Percentiles rank a stretch among this genome's conserved stretches.
These are phyloP conservation scores for Osmerus mordax DNA, from an alignment of 2,113 vertebrate genomes.

Conservation along the genomic window DNA sequence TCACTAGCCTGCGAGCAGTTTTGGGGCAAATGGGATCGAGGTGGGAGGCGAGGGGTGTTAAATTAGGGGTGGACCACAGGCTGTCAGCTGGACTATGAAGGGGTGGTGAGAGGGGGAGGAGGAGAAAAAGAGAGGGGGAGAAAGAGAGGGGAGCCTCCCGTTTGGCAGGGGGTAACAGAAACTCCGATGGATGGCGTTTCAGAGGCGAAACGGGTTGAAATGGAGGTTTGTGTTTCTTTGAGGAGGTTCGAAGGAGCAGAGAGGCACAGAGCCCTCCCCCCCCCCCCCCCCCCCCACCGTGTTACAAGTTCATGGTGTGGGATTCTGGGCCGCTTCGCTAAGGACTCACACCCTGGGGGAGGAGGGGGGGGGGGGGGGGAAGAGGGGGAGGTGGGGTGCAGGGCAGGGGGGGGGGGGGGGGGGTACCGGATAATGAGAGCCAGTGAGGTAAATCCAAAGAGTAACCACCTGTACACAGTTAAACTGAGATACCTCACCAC, in stretches of 20 bases:
- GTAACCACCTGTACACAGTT: neutral
- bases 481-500: neutral
- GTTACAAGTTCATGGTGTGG: conserved; percentile 29
- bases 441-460: neutral
- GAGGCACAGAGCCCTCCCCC: neutral
- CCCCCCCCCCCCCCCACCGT: conserved; percentile 23
- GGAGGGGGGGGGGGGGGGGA: neutral
- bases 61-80: neutral
- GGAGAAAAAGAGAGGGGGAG: neutral
- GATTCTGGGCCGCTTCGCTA: conserved; percentile 24
- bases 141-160: too few relatives aligned
- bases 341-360: conserved; percentile 28
- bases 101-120: neutral
- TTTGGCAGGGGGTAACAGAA: neutral
- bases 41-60: conserved; percentile 3
- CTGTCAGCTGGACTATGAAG: neutral
- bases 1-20: neutral
- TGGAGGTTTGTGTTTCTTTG: conserved; percentile 18
- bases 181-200: neutral
- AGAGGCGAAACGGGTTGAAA: neutral
- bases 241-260: neutral
- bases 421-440: neutral
- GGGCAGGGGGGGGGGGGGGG: neutral
- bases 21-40: neutral
- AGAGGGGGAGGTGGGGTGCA: neutral